Base-by-base conservation (phyloP, 1,140 invertebrate species). In the Tyrophagus putrescentiae region DNA sequence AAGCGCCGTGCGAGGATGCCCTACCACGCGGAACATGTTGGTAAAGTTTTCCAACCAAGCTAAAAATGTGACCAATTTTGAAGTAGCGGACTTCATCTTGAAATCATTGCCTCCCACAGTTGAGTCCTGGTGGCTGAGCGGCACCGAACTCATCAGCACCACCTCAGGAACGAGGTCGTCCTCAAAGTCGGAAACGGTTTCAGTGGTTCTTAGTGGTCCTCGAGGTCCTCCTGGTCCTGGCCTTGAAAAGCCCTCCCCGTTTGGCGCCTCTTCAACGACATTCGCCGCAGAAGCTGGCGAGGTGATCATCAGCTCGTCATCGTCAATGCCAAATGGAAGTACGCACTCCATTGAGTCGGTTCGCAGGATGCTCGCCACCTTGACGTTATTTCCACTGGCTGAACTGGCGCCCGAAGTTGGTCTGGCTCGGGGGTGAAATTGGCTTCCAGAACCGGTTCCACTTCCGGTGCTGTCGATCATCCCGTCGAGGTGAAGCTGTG, bases 291-390 rank as follows among this genome's bases (percentile, higher is more conserved):
- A 11, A 39, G n/a, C n/a, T n/a, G n/a, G n/a, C 36, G n/a, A 39
- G 11, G n/a, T 39, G 11, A 39, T 39, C n/a, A 39, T 64, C 62
- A 65, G 31, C 16, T 65, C 64, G 16, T 65, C 64, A 39, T 65
- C 64, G 59, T 65, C 64, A 31, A 63, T 54, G 11, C 57, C 56
- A 34, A 62, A 62, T 3, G 60, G 60, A 16, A 64, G 18, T 39
- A 59, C 63, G 32, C 56, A 64, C 39, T 63, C 62, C 11, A 53
- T 63, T 41, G 62, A 63, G 41, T 63, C 62, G 6, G 62, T 61
- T 9, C 59, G 44, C 11, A 42, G 21, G 11, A 60, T 23, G 45
- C 18, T 57, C 23, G 29, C 21, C 21, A 32, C 18, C 53, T 33
- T 29, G 27, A 5, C 33, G 7, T 16, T 6, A 31, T 21, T n/a